Base-by-base conservation (phyloP, 1,140 invertebrate genomes). In the Nasonia longicornis region DNA sequence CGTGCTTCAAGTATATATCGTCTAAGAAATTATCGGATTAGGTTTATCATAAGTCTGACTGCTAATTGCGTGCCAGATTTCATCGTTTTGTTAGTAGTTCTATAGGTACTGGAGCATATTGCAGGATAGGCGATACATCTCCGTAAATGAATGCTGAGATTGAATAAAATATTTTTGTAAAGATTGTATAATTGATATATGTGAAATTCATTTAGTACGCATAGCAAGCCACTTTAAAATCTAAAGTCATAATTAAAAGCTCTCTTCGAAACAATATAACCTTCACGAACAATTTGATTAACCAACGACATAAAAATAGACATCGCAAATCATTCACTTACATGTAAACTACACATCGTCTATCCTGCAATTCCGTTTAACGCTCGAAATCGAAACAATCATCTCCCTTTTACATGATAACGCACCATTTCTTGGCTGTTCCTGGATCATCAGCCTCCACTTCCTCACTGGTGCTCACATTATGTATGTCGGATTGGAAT, bases 381-480 rank as follows among this genome's bases (percentile, higher is more conserved):
- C 38, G 29, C 6, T 72, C 16, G 73, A 35, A 35, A 7, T 74
- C 20, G 20, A 77, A 69, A 79, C 45, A 64, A 64, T 67, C 48
- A 48, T 3, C 35, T 20, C 29, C 22, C 26, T 20, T 85, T 88
- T 88, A 89, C 88, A 89, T 89, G 78, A 89, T 83, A 52, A 82
- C 29, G 83, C 88, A 89, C 88, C 88, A 89, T 80, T 88, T 85
- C 77, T 87, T 84, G 69, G 71, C 26, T 35, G 48, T 14, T 67
- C 52, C 76, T 48, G 77, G 48, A 14, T 82, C 79, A 22, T 84
- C 79, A 26, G 48, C 64, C 38, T 84, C 79, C 11, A 80, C 58
- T 78, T 83, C 82, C 45, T 69, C 71, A 31, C 77, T 81, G 16
- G 70, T 76, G 38, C 79, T 83, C 48, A 85, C 64, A 70, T 85